Evolutionary conservation across 2,797 vertebrate genomes (phyloP).

Genomic region (Lepilemur septentrionalis): DNA sequence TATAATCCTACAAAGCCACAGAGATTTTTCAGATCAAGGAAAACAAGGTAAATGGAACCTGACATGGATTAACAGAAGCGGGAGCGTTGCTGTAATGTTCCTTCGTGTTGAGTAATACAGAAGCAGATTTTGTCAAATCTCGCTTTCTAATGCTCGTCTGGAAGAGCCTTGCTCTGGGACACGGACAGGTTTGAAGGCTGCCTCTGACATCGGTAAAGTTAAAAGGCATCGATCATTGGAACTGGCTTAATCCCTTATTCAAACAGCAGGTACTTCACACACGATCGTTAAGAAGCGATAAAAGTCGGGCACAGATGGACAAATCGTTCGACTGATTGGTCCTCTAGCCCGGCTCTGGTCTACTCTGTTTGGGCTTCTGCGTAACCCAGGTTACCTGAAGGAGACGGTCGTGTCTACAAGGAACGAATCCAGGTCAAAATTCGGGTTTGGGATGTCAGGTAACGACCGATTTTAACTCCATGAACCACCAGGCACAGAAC

Average conservation of each 20-base stretch:
- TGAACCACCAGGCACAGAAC: background rate
- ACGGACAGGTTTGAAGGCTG: slow-evolving; percentile 81
- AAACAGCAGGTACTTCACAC: slow-evolving; percentile 74
- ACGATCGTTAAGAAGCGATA: background rate
- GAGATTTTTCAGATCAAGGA: slow-evolving; percentile 87
- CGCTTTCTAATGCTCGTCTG: slow-evolving; percentile 86
- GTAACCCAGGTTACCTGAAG: background rate
- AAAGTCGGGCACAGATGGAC: slow-evolving; percentile 54
- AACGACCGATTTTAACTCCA: background rate
- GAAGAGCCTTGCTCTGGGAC: slow-evolving; percentile 78
- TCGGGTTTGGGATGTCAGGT: background rate
- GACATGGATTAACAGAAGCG: slow-evolving; percentile 91
- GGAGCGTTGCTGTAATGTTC: slow-evolving; percentile 83
- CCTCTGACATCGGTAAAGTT: slow-evolving; percentile 82
- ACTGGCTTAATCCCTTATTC: slow-evolving; percentile 76
- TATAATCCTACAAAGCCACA: slow-evolving; percentile 91
- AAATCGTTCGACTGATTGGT: background rate
- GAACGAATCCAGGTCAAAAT: slow-evolving; percentile 24
- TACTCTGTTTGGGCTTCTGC: background rate
- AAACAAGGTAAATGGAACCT: slow-evolving; percentile 93
- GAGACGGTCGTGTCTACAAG: background rate
- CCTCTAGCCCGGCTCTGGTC: background rate
- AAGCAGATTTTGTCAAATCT: slow-evolving; percentile 94
- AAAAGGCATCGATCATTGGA: slow-evolving; percentile 76
- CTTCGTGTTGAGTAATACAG: slow-evolving; percentile 90